These are phyloP conservation scores for Nipponia nippon DNA, from an alignment of 2,113 vertebrate species.

Conservation along the genomic window DNA sequence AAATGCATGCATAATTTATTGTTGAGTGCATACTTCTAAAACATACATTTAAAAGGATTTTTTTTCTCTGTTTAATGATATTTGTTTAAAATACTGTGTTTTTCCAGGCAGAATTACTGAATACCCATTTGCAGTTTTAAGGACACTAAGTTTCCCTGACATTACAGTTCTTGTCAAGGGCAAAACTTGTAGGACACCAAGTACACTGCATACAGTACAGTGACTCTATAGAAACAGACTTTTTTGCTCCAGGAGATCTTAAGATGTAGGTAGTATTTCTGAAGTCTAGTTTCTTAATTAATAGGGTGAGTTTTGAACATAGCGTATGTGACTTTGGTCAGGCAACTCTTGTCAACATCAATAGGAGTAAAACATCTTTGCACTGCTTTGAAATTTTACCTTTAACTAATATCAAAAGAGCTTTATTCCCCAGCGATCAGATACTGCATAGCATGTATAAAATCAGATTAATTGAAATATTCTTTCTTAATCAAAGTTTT, in stretches of 20 bases:
- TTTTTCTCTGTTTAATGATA: not conserved
- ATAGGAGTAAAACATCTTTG: not conserved
- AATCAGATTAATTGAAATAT: not conserved
- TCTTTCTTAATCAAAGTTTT: conserved; percentile 18
- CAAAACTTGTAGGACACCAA: not conserved
- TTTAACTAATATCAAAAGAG: conserved; percentile 46
- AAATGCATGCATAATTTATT: not conserved
- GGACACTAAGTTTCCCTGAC: not conserved
- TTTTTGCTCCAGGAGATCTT: not conserved
- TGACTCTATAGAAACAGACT: not conserved
- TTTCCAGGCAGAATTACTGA: not conserved
- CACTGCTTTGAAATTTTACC: conserved; percentile 55
- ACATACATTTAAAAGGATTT: not conserved
- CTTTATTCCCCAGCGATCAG: not conserved
- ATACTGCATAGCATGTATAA: not conserved
- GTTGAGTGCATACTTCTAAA: not conserved
- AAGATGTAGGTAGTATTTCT: not conserved
- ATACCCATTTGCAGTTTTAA: not conserved
- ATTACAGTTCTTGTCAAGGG: not conserved
- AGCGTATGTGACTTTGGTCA: not conserved
- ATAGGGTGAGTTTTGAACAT: not conserved
- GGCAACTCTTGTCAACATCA: conserved; percentile 19
- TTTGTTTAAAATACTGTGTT: not conserved
- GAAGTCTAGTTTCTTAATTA: conserved; percentile 12
- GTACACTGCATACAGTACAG: not conserved